phyloP scores from a whole-genome alignment of 2,113 vertebrate genomes.

The Misgurnus mizolepis region DNA sequence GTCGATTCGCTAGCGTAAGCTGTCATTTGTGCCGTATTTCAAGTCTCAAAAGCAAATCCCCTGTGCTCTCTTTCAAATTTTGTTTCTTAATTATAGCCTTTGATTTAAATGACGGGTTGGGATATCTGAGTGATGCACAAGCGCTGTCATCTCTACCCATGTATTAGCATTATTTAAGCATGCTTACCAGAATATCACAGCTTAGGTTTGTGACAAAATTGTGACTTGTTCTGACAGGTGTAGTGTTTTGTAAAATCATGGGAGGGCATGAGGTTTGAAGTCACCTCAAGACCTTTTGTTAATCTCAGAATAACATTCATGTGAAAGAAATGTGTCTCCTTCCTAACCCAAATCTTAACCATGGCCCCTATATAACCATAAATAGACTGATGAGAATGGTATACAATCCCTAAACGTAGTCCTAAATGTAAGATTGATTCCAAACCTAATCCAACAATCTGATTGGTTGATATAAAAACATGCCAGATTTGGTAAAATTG shows the following conservation, averaged over 20 bases:
- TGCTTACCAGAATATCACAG: neutral
- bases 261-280: neutral
- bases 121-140: conserved; percentile 92
- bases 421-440: too few relatives aligned
- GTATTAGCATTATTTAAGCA: conserved; percentile 79
- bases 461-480: too few relatives aligned
- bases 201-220: neutral
- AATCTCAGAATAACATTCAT: too few relatives aligned
- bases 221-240: neutral
- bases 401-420: too few relatives aligned
- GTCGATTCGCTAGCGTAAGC: conserved; percentile 28
- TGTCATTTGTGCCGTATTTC: conserved; percentile 77
- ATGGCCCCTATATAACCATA: too few relatives aligned
- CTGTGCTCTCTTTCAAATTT: conserved; percentile 88
- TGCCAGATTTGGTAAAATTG: too few relatives aligned
- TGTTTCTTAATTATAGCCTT: conserved; percentile 97
- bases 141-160: conserved; percentile 94
- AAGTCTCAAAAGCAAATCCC: conserved; percentile 77
- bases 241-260: neutral
- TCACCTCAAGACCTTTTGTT: too few relatives aligned
- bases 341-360: too few relatives aligned
- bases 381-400: too few relatives aligned
- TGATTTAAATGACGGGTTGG: conserved; percentile 95
- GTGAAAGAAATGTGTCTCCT: too few relatives aligned
- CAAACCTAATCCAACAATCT: too few relatives aligned